Base-by-base conservation (phyloP, 1,140 invertebrate genomes). In the Halictus rubicundus region DNA sequence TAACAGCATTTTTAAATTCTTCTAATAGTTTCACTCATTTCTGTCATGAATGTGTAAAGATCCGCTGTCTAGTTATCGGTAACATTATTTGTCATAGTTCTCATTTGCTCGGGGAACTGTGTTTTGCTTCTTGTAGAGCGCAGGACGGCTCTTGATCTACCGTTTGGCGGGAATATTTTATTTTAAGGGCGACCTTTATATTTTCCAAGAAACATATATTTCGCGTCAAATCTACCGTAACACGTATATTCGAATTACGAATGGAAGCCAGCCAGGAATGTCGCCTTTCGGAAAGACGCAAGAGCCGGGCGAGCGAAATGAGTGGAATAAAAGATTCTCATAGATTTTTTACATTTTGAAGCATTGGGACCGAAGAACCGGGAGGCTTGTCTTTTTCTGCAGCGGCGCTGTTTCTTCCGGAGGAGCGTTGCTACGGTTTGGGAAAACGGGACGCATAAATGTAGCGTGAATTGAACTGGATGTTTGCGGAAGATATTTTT, bases 301-400 rank as follows among this genome's bases (percentile, higher is more conserved):
- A 25, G 66, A 77, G 49, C 66, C 32, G 27, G 46, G 25, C 16
- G 54, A 69, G 27, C 42, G 54, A 69, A 68, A 60, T 46, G 57
- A 69, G 39, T 70, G 39, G 71, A 42, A 72, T 73, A 79, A 64
- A 65, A 49, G 49, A 80, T 74, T 70, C 39, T 71, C 69, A 72
- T 80, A 84, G 82, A 84, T 75, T 84, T 80, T 49, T 37, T 77
- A 37, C 59, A 80, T 70, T 76, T 80, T 84, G 81, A 78, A 52
- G 37, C 54, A 64, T 73, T 59, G 81, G 59, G 68, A 37, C 68
- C n/a, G 7, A 57, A n/a, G 32, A 64, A 64, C 63, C 82, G n/a
- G 16, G 46, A 21, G 27, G 16, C 61, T 25, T 5, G 16, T 32
- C 46, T n/a, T 19, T 12, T 52, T 52, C 16, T 12, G 16, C 25